A percentile compares a stretch with the other conserved stretches of the same genome.
Conservation (phyloP, 1,140 invertebrate genomes). For the Pygmarrhopalites habei region DNA sequence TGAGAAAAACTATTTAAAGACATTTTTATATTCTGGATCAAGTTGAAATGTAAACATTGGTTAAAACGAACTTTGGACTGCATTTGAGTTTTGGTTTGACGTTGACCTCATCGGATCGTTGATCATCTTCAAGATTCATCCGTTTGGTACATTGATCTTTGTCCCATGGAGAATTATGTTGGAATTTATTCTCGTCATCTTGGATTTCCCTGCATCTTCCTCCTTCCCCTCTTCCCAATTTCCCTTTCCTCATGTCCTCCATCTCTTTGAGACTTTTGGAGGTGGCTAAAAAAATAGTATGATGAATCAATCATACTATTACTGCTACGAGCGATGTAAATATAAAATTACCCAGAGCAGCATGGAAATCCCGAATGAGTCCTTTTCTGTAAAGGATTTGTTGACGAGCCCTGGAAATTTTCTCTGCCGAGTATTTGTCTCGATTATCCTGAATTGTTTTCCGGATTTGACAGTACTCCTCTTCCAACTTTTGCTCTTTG, state of each 20-base stretch:
- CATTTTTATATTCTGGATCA: too few relatives aligned
- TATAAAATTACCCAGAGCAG: too few relatives aligned
- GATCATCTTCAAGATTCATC: slow-evolving; percentile 23
- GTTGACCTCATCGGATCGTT: slow-evolving; percentile 28
- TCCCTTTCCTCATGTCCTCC: slow-evolving; percentile 1
- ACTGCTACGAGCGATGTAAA: too few relatives aligned
- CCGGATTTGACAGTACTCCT: slow-evolving; percentile 14
- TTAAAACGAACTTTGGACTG: slow-evolving; percentile 16
- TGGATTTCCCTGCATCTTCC: too few relatives aligned
- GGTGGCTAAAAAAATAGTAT: slow-evolving; percentile 20
- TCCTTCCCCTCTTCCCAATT: background rate
- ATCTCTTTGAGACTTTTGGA: slow-evolving; percentile 22
- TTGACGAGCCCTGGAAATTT: slow-evolving; percentile 17
- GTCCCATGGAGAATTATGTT: too few relatives aligned
- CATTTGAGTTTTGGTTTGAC: slow-evolving; percentile 10
- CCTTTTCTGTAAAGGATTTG: slow-evolving; percentile 34
- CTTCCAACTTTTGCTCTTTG: slow-evolving; percentile 9
- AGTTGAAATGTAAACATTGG: background rate
- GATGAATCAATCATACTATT: too few relatives aligned
- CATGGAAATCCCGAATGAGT: slow-evolving; percentile 33
- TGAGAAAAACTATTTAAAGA: background rate
- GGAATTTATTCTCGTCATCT: too few relatives aligned
- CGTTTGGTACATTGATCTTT: slow-evolving; percentile 11
- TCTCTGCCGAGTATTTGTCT: slow-evolving; percentile 14
- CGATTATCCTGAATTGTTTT: slow-evolving; percentile 6